Evolutionary conservation across 2,888 invertebrate genomes (phyloP).

Genomic region (Epinotia demarniana): DNA sequence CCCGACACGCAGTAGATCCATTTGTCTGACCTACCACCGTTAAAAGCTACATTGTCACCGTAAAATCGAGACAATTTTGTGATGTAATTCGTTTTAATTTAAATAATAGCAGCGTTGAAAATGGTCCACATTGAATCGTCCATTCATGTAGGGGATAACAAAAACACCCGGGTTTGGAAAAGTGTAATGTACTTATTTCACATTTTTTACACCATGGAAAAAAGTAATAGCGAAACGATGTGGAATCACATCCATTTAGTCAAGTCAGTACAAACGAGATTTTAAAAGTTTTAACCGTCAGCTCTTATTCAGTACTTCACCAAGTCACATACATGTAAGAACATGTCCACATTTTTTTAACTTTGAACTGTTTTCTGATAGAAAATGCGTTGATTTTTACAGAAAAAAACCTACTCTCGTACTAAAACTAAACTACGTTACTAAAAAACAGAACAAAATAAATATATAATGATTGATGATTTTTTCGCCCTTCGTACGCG

Average conservation of each 20-base stretch:
- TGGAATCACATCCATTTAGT: no score
- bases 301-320: no score
- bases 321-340: no score
- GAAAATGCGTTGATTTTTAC: no score
- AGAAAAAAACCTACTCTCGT: no score
- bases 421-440: no score
- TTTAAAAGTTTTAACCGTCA: not conserved
- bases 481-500: no score
- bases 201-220: not conserved
- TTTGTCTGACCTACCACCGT: constrained; percentile 12
- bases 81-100: constrained; percentile 13
- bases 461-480: no score
- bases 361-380: no score
- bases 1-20: not conserved
- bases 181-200: not conserved
- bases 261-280: no score
- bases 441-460: no score
- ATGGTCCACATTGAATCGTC: constrained; percentile 2
- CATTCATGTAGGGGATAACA: not conserved
- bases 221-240: not conserved
- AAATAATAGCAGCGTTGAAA: not conserved
- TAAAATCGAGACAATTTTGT: constrained; percentile 11
- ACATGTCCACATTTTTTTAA: no score
- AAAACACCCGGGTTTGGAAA: not conserved
- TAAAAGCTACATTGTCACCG: constrained; percentile 13